phyloP scores from a whole-genome alignment of 2,113 vertebrate genomes.

The Todiramphus saurophagus region DNA sequence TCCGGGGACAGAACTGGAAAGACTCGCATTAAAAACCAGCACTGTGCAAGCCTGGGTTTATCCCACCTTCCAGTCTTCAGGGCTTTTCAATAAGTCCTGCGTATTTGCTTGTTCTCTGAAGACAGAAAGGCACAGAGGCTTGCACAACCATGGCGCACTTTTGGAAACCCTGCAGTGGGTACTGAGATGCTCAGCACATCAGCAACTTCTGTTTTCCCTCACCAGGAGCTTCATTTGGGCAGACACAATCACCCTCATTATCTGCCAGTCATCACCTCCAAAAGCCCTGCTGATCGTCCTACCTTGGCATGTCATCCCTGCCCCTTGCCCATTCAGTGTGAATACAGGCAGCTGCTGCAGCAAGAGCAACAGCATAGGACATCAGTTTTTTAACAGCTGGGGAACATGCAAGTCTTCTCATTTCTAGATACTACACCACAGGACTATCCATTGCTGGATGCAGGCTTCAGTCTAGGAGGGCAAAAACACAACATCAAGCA shows the following conservation, averaged over 20 bases:
- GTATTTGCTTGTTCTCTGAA: not conserved
- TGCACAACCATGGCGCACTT: not conserved
- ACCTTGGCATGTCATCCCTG: not conserved
- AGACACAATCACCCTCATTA: not conserved
- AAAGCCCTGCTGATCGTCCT: not conserved
- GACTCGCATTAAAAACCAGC: not conserved
- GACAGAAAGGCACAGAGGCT: not conserved
- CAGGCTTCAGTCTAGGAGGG: not conserved
- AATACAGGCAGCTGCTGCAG: not conserved
- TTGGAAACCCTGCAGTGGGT: not conserved
- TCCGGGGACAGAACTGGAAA: not conserved
- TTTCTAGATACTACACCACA: not conserved
- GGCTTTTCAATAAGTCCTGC: not conserved
- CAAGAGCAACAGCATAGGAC: not conserved
- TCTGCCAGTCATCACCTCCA: not conserved
- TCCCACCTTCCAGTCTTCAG: not conserved
- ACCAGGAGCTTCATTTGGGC: not conserved
- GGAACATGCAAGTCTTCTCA: not conserved
- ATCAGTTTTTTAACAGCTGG: not conserved
- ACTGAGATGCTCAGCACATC: not conserved
- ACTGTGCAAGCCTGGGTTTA: not conserved
- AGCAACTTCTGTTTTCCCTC: not conserved
- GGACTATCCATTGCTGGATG: not conserved
- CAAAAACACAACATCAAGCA: not conserved
- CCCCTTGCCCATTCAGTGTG: not conserved